Evolutionary conservation across 2,888 invertebrate genomes (phyloP).

Genomic region (Pycnomerus fuliginosus): DNA sequence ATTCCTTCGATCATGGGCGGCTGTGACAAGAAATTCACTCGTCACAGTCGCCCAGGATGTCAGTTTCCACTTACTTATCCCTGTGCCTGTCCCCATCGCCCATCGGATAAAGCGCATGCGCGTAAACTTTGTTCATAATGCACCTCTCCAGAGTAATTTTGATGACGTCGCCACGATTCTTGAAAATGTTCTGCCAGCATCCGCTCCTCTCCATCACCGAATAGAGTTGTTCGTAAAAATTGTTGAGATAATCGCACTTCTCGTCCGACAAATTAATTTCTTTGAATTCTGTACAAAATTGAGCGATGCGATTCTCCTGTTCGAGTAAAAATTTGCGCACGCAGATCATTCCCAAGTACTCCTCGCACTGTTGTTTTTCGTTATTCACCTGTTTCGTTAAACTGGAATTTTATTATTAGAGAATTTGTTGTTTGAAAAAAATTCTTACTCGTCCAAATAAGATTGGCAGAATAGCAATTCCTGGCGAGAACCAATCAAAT

Average conservation of each 20-base stretch:
- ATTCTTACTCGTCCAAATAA: conserved; percentile 64
- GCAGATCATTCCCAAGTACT: conserved; percentile 73
- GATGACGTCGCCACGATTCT: conserved; percentile 71
- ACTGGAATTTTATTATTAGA: conserved; percentile 41
- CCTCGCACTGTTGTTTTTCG: conserved; percentile 71
- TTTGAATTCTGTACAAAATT: conserved; percentile 80
- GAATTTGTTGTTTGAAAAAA: background rate
- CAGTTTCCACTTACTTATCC: conserved; percentile 80
- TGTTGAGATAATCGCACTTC: conserved; percentile 84
- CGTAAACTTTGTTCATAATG: conserved; percentile 89
- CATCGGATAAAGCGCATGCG: conserved; percentile 93
- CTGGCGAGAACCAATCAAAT: conserved; percentile 78
- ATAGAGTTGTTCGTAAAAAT: conserved; percentile 72
- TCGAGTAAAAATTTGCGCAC: conserved; percentile 79
- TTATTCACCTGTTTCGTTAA: conserved; percentile 62
- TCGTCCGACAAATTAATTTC: conserved; percentile 82
- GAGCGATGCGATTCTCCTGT: conserved; percentile 68
- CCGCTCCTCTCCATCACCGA: conserved; percentile 69
- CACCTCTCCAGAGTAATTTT: conserved; percentile 84
- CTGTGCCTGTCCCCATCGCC: conserved; percentile 92
- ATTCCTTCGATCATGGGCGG: too few relatives aligned
- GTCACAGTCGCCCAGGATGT: too few relatives aligned
- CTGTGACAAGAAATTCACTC: too few relatives aligned
- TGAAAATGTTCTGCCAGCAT: conserved; percentile 72
- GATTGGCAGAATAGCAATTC: conserved; percentile 74